A percentile compares a stretch with the other conserved stretches of the same genome.
phyloP scores from a whole-genome alignment of 2,113 vertebrate genomes.

The Chitala chitala region DNA sequence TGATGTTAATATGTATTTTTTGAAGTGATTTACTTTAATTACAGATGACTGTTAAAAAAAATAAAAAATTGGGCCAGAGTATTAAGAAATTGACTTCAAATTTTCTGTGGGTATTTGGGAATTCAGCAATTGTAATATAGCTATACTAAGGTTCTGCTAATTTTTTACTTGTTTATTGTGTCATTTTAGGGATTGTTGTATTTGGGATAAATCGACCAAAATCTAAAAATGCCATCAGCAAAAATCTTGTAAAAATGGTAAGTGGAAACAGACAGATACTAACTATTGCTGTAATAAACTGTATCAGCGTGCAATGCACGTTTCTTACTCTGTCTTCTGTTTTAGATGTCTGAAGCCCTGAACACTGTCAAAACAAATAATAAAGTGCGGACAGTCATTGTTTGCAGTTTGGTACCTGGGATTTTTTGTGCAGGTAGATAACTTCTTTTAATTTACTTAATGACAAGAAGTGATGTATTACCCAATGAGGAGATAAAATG shows the following conservation, averaged over 20 bases:
- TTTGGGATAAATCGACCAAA: conserved; percentile 90
- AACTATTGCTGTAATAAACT: neutral
- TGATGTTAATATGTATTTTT: too few species aligned
- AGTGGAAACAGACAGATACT: conserved; percentile 43
- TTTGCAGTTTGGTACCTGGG: conserved; percentile 90
- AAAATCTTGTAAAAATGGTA: conserved; percentile 88
- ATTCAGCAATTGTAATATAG: neutral
- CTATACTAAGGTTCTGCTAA: neutral
- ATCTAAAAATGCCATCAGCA: conserved; percentile 93
- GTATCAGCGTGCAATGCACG: neutral
- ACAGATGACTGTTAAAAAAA: too few species aligned
- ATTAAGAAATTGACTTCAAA: too few species aligned
- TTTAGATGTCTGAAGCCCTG: conserved; percentile 83
- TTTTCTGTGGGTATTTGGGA: neutral
- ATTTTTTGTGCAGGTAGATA: conserved; percentile 91
- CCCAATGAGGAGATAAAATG: too few species aligned
- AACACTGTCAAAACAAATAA: conserved; percentile 86
- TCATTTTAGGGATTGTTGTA: conserved; percentile 81
- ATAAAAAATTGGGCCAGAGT: too few species aligned
- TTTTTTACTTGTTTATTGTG: neutral
- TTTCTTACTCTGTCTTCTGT: conserved; percentile 30
- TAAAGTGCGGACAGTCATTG: conserved; percentile 84
- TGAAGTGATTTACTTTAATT: too few species aligned
- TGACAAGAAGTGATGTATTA: too few species aligned
- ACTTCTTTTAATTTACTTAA: neutral